Percentiles rank a stretch among this genome's conserved stretches.
phyloP scores from a whole-genome alignment of 2,113 vertebrate genomes.

The Cryptotis parvus region DNA sequence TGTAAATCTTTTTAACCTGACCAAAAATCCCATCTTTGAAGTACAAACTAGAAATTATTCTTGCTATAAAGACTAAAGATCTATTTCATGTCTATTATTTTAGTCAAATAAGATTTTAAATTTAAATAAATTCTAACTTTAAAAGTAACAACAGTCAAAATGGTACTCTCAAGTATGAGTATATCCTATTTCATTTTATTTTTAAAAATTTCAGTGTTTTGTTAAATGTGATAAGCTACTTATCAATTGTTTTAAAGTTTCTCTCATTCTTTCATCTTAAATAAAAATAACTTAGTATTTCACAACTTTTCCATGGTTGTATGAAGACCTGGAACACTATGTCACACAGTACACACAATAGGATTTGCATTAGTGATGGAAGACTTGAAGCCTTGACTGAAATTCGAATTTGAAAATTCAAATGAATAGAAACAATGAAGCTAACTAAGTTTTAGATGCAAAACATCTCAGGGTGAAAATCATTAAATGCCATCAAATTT shows the following conservation, averaged over 20 bases:
- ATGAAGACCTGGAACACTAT: neutral
- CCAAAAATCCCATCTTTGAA: neutral
- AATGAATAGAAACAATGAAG: neutral
- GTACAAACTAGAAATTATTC: neutral
- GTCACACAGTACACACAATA: neutral
- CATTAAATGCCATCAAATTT: neutral
- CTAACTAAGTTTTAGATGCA: neutral
- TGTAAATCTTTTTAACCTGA: neutral
- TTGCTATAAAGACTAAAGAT: neutral
- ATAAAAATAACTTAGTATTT: constrained; percentile 19
- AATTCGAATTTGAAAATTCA: neutral
- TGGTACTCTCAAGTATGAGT: neutral
- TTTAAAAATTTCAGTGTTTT: neutral
- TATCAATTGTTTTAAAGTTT: constrained; percentile 6
- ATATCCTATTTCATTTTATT: neutral
- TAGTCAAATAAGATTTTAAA: neutral
- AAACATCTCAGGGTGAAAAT: neutral
- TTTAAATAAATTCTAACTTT: neutral
- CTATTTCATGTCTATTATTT: neutral
- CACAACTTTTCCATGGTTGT: neutral
- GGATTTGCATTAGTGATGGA: neutral
- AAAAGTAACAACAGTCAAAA: constrained; percentile 33
- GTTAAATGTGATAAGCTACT: neutral
- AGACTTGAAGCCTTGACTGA: neutral
- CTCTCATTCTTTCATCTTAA: neutral